Evolutionary conservation across 2,888 invertebrate species (phyloP).

Genomic region (Arctia plantaginis): DNA sequence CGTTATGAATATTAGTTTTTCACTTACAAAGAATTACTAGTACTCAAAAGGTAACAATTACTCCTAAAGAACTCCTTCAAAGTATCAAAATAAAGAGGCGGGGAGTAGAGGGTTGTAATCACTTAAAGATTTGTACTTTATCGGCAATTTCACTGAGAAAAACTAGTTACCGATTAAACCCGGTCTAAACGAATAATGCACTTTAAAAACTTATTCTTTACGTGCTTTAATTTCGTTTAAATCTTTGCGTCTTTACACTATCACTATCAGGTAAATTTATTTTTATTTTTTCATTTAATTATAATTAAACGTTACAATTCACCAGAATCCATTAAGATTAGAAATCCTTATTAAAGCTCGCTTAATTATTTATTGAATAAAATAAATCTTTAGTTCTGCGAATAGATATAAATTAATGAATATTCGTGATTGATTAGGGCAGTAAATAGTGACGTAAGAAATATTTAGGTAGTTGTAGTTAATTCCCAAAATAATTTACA

Average conservation of each 20-base stretch:
- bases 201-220: not conserved
- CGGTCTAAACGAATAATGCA: not conserved
- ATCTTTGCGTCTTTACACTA: not conserved
- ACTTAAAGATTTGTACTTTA: not conserved
- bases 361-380: too few species aligned
- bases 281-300: not conserved
- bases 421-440: too few species aligned
- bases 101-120: not conserved
- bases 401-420: too few species aligned
- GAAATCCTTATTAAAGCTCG: not conserved
- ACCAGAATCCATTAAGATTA: not conserved
- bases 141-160: not conserved
- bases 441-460: too few species aligned
- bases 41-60: too few species aligned
- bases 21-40: not conserved
- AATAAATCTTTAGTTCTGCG: too few species aligned
- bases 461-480: too few species aligned
- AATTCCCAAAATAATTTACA: too few species aligned
- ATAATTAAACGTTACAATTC: not conserved
- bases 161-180: conserved; percentile 1
- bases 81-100: not conserved
- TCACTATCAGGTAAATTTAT: not conserved
- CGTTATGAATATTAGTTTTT: not conserved
- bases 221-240: not conserved
- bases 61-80: not conserved